Evolutionary conservation across 2,113 vertebrate genomes (phyloP).

Genomic region (Epinephelus lanceolatus): DNA sequence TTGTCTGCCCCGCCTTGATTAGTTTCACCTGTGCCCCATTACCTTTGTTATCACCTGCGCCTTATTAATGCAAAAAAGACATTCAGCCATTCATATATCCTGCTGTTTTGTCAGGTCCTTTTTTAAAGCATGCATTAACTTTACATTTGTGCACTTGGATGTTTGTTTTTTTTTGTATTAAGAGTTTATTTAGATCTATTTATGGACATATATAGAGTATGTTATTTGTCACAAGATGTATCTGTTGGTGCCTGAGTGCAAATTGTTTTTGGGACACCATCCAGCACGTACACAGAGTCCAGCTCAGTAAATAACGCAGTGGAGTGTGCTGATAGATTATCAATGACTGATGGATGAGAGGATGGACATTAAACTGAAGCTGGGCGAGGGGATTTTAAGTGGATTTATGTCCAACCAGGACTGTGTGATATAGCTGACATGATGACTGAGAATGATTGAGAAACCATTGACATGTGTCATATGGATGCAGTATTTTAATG

Average conservation of each 20-base stretch:
- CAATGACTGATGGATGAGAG: constrained; percentile 40
- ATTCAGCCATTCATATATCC: neutral
- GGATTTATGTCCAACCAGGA: constrained; percentile 23
- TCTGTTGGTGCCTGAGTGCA: constrained; percentile 4
- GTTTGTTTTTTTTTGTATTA: neutral
- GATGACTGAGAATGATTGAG: constrained; percentile 2
- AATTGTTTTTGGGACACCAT: constrained; percentile 33
- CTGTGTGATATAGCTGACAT: constrained; percentile 11
- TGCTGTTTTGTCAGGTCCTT: neutral
- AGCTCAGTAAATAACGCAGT: constrained; percentile 13
- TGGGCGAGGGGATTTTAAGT: neutral
- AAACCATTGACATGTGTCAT: neutral
- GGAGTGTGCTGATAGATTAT: constrained; percentile 41
- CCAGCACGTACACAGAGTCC: constrained; percentile 6
- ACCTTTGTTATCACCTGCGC: no score
- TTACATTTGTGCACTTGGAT: neutral
- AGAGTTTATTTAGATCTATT: neutral
- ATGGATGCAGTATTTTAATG: neutral
- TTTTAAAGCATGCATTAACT: neutral
- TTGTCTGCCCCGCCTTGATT: no score
- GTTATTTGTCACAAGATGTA: neutral
- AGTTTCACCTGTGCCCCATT: no score
- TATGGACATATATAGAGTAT: neutral
- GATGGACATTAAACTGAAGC: neutral
- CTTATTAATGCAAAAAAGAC: neutral